A percentile compares a stretch with the other conserved stretches of the same genome.
Conservation (phyloP, 2,888 invertebrate genomes). For the Limenitis camilla region DNA sequence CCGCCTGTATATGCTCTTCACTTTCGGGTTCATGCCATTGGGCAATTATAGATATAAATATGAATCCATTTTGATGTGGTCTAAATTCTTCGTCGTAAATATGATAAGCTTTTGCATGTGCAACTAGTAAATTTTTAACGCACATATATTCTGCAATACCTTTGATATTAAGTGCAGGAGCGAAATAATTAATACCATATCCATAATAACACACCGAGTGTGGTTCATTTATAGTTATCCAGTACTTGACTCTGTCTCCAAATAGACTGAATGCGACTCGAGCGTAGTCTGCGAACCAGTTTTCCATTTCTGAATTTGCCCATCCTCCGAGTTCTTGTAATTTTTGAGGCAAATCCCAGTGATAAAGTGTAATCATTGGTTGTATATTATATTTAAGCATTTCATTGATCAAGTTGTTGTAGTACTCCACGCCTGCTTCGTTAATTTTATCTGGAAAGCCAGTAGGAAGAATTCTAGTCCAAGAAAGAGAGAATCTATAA, state of each 20-base stretch:
- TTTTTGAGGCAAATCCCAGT: constrained; percentile 56
- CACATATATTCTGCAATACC: constrained; percentile 61
- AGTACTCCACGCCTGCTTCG: constrained; percentile 77
- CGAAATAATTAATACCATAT: background rate
- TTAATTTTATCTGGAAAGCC: constrained; percentile 76
- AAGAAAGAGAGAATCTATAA: constrained; percentile 76
- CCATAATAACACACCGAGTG: background rate
- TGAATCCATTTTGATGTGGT: constrained; percentile 21
- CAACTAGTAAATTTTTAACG: constrained; percentile 77
- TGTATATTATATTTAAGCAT: constrained; percentile 74
- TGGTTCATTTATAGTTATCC: background rate
- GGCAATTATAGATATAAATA: constrained; percentile 24
- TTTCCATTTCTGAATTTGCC: background rate
- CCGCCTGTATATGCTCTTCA: constrained; percentile 41
- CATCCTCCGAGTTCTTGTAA: constrained; percentile 25
- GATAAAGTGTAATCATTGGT: constrained; percentile 59
- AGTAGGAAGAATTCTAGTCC: constrained; percentile 79
- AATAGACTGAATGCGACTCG: background rate
- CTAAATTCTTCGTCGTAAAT: constrained; percentile 74
- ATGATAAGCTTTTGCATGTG: constrained; percentile 79
- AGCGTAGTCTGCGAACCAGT: background rate
- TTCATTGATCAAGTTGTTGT: constrained; percentile 79
- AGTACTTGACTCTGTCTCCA: background rate
- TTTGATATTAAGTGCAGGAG: background rate
- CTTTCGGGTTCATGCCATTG: constrained; percentile 55